Evolutionary conservation across 2,888 invertebrate genomes (phyloP), one percentile per base, ranked within the genome.

Genomic region (Bellardia bayeri): DNA sequence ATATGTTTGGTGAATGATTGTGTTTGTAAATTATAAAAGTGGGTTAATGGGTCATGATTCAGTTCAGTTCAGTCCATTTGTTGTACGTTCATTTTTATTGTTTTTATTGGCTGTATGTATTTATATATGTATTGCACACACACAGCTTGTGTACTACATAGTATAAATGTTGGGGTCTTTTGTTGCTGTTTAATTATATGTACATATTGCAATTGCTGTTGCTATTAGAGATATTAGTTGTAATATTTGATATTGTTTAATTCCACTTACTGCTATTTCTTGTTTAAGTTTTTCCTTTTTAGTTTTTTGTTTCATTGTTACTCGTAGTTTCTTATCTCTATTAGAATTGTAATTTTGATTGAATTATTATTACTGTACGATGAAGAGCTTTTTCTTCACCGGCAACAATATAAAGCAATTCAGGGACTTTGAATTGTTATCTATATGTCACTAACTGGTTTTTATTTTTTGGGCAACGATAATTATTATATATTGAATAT

Each of bases 21-120:
- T 74, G 61, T 3, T 63, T 56, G 68, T 83, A 49, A 75, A 68
- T 16, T 85, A 69, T 40, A 81, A 89, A 90, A 88, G 92, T 92
- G 84, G 92, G 92, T 92, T 92, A 92, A 90, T 92, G 90, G 92
- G 92, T 92, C 92, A 92, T 92, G 92, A 92, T 92, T 92, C 90
- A 91, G 92, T 92, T 92, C 90, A 91, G 92, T 92, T 92, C 90
- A 87, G 82, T 74, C 82, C 68, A 85, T 85, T 87, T 80, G 82
- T 61, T 72, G 51, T 72, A 58, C 68, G 51, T 72, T 51, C 63
- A 37, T 69, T 16, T 23, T 61, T 66, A 23, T 58, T 45, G 37
- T 74, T 74, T 3, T 61, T 68, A 51, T 45, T 51, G 51, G 51
- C 74, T 72, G 72, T 82, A 23, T 87, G 49, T 72, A 83, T 80